phyloP scores from a whole-genome alignment of 2,797 vertebrate species.

The Gephyroberyx darwinii region DNA sequence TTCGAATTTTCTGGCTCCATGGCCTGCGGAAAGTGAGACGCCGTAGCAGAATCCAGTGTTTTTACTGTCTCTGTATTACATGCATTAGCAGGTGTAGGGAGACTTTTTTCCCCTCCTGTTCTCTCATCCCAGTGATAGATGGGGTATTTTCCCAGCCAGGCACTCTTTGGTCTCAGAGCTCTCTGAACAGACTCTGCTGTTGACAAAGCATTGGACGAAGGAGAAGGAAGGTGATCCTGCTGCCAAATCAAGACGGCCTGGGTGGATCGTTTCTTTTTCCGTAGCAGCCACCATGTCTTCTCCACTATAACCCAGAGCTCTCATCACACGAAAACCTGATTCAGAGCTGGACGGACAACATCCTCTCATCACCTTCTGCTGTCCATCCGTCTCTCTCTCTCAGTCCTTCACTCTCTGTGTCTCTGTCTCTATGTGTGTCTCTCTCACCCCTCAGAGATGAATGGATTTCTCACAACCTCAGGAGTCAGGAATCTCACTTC shows the following conservation, averaged over 20 bases:
- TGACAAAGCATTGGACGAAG: slow-evolving; percentile 39
- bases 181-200: slow-evolving; percentile 35
- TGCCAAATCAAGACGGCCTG: slow-evolving; percentile 33
- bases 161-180: slow-evolving; percentile 18
- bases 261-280: slow-evolving; percentile 20
- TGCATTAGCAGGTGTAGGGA: slow-evolving; percentile 26
- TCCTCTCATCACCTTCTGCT: slow-evolving; percentile 2
- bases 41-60: slow-evolving; percentile 4
- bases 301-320: not conserved
- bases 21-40: not conserved
- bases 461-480: slow-evolving; percentile 21
- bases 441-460: slow-evolving; percentile 22
- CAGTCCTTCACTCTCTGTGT: slow-evolving; percentile 9
- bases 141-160: slow-evolving; percentile 32
- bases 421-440: slow-evolving; percentile 16
- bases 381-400: slow-evolving; percentile 5
- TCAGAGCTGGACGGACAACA: not conserved
- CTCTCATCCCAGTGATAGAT: slow-evolving; percentile 26
- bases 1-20: not conserved
- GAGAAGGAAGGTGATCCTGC: slow-evolving; percentile 28
- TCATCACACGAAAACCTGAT: not conserved
- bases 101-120: not conserved
- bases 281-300: slow-evolving; percentile 10
- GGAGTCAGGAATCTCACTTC: slow-evolving; percentile 29
- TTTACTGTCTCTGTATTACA: slow-evolving; percentile 20